Evolutionary conservation across 2,797 vertebrate species (phyloP), one percentile per base, ranked within the genome.

Genomic region (Lagocephalus sceleratus): DNA sequence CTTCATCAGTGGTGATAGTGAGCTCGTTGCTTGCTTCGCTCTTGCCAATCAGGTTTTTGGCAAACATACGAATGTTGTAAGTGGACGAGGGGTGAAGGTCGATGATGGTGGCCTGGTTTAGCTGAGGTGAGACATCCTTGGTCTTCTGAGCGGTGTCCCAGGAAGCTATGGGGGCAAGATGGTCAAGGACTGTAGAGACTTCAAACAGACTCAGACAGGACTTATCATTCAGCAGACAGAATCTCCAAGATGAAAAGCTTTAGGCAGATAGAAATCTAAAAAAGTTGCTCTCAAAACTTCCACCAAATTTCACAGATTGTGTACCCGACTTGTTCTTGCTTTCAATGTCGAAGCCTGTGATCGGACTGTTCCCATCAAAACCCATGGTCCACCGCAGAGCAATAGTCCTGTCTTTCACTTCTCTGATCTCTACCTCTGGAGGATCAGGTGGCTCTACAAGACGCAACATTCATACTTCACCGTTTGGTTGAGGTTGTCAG

Each of bases 51-150:
- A 94, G 93, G 82, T 99, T 99, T 90, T 98, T 99, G 70, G 96
- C 97, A 1, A 97, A 98, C 94, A 99, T 98, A 69, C 96, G 96
- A 64, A 99, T 98, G 88, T 95, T 98, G 91, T 99, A 99, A 51
- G 95, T 96, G 81, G 96, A 98, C 61, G 97, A 98, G 39, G 97
- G 96, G 83, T 98, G 96, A 47, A 99, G 93, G 78, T 98, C 97
- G 39, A 99, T 99, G 89, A 99, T 99, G 74, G 97, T 99, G 88
- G 97, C 97, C 87, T 97, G 96, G 89, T 98, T 97, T 70, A 99
- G 92, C 83, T 97, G 96, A 66, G 97, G 95, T 35, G 97, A 99
- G 79, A 99, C 96, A 41, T 98, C 97, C 93, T 94, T 98, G 90
- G 96, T 99, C 90, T 95, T 95, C 87, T 98, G 97, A 84, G 95